Base-by-base conservation (phyloP, 2,113 vertebrate genomes). In the Corythaixoides concolor region DNA sequence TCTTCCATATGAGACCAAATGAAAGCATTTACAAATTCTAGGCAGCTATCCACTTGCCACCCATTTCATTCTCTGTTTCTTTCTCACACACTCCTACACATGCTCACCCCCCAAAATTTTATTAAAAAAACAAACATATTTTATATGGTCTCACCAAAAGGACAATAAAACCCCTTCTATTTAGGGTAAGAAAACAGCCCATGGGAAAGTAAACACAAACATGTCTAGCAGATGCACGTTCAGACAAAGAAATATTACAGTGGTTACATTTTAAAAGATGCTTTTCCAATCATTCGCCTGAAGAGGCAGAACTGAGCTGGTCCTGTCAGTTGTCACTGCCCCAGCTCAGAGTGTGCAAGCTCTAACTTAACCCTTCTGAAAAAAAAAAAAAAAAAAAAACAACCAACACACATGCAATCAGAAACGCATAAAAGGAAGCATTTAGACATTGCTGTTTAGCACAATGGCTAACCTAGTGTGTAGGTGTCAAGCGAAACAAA, bases 401-500 rank as follows among this genome's bases (percentile, higher is more conserved):
- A 7, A 49, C 24, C 23, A 52, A 16, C 14, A 20, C 19, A 24
- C 23, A 52, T 28, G 33, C 97, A 96, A 95, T 97, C 96, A 97
- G 62, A 93, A 95, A 90, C 3, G 16, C 85, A 97, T 90, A 91
- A 97, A 97, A 96, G 87, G 94, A 96, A 97, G 80, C 19, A 53
- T 93, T 98, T 96, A 97, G 95, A 94, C 41, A 43, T 49, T 45
- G 82, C 81, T 43, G 37, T 92, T 75, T 49, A 95, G 93, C 74
- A 91, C 69, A 90, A 24, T 93, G 90, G 68, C 89, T 95, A 97
- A 96, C 90, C 89, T 52, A 66, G 64, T 67, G 94, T 84, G 95
- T 97, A 97, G 88, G 84, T 96, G 95, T 97, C 93, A 95, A 96
- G 30, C 18, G 73, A 94, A 96, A 97, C 35, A 87, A 89, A 97